Conservation (phyloP, 1,140 invertebrate genomes). For the Episyrphus balteatus region DNA sequence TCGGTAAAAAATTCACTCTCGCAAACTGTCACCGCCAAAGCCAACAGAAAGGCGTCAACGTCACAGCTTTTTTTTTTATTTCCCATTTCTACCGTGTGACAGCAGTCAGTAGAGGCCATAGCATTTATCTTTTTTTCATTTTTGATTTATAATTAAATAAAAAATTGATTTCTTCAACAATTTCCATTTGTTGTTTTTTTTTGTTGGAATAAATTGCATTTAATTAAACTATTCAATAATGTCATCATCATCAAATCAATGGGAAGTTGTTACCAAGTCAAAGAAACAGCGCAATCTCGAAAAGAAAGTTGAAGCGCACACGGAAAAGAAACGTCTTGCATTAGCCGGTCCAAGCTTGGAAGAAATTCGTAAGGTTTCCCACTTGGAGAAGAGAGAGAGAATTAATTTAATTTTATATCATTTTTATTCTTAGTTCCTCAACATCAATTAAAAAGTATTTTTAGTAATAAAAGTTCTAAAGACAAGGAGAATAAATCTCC, state of each 20-base stretch:
- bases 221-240: slow-evolving; percentile 26
- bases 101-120: too few relatives aligned
- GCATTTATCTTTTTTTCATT: too few relatives aligned
- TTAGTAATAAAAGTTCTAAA: slow-evolving; percentile 22
- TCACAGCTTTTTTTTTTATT: too few relatives aligned
- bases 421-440: slow-evolving; percentile 16
- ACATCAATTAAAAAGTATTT: slow-evolving; percentile 19
- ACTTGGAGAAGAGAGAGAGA: neutral
- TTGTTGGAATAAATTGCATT: too few relatives aligned
- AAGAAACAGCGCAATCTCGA: slow-evolving; percentile 51
- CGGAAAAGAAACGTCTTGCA: slow-evolving; percentile 43
- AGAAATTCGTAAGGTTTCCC: slow-evolving; percentile 46
- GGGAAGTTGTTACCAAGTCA: slow-evolving; percentile 65
- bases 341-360: slow-evolving; percentile 52
- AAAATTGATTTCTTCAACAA: too few relatives aligned
- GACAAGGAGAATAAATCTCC: slow-evolving; percentile 3
- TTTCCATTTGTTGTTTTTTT: too few relatives aligned
- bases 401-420: slow-evolving; percentile 1
- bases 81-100: too few relatives aligned
- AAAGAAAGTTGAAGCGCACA: slow-evolving; percentile 32
- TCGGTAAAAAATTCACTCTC: too few relatives aligned
- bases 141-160: too few relatives aligned
- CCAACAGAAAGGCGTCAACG: too few relatives aligned
- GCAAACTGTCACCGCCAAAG: too few relatives aligned
- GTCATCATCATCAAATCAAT: slow-evolving; percentile 56